Conservation (phyloP, 2,888 invertebrate species). For the Mellilla xanthometata region DNA sequence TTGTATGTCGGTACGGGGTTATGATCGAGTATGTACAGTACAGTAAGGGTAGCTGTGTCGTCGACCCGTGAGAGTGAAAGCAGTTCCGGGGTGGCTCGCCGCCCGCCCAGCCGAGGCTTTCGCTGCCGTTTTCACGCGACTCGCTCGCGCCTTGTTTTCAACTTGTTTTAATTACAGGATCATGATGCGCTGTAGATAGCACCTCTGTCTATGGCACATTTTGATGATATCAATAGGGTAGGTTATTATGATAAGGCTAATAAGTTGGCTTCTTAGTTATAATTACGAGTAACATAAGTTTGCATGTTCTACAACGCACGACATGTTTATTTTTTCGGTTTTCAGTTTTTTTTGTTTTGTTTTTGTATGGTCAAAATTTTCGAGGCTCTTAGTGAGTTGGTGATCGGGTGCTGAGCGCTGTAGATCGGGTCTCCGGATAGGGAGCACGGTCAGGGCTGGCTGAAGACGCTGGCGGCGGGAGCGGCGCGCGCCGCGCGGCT, state of each 20-base stretch:
- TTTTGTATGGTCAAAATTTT: too few relatives aligned
- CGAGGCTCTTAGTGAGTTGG: too few relatives aligned
- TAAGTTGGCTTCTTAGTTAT: too few relatives aligned
- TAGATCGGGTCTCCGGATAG: constrained; percentile 38
- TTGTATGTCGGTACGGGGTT: constrained; percentile 5
- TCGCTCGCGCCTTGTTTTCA: constrained; percentile 52
- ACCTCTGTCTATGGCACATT: too few relatives aligned
- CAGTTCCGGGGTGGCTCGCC: constrained; percentile 74
- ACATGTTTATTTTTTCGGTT: too few relatives aligned
- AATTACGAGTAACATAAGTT: too few relatives aligned
- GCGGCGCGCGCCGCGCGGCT: constrained; percentile 50
- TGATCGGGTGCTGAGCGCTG: too few relatives aligned
- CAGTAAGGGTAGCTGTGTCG: constrained; percentile 74
- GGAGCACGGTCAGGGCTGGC: constrained; percentile 62
- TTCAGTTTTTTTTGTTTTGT: too few relatives aligned
- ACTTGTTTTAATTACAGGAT: constrained; percentile 55
- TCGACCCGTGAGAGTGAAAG: constrained; percentile 79
- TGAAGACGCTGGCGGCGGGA: constrained; percentile 50
- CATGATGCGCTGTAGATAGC: constrained; percentile 18
- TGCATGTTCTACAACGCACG: too few relatives aligned
- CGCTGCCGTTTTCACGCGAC: constrained; percentile 70
- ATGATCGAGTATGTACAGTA: constrained; percentile 48
- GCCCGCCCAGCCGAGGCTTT: constrained; percentile 74
- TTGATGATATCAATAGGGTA: too few relatives aligned
- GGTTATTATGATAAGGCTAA: too few relatives aligned